Evolutionary conservation across 2,797 vertebrate species (phyloP), one percentile per base, ranked within the genome.

Genomic region (Ambastaia sidthimunki): DNA sequence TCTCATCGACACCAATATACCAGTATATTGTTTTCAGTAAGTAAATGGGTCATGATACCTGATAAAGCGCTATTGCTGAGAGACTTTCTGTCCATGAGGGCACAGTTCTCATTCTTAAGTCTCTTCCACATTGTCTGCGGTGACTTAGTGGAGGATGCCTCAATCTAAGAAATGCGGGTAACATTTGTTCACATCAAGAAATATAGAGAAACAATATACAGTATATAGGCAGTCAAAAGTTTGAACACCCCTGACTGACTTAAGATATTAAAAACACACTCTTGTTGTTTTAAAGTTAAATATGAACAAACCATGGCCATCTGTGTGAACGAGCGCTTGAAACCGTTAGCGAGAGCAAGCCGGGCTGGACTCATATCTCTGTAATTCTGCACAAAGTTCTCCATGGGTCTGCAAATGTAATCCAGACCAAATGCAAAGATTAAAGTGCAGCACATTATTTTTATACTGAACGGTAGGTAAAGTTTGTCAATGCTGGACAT

Each of bases 81-180:
- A 50, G 93, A 94, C 52, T 93, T 94, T 74, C 93, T 95, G 76
- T 96, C 94, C 84, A 95, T 85, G 84, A 91, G 23, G 3, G 87
- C 89, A 86, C 91, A 93, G 41, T 89, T 88, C 79, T 96, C 94
- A 25, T 91, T 91, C 82, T 95, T 96, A 94, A 97, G 95, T 87
- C 91, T 96, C 90, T 99, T 99, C 96, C 96, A 98, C 84, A 95
- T 90, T 82, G 93, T 67, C 1, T 95, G 94, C 50, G 95, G 86
- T 0, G 86, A 70, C 63, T 87, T 93, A 57, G 85, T 85, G 11
- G 88, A 77, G 0, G 92, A 82, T 0, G 85, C 83, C 4, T 96
- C 95, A 50, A 87, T 94, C 97, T 98, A 85, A 59, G 82, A 85
- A n/a, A 71, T 7, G 12, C 2, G 80, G 16, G 59, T 1, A 21